Evolutionary conservation across 2,113 vertebrate genomes (phyloP).

Genomic region (Rallus limicola): DNA sequence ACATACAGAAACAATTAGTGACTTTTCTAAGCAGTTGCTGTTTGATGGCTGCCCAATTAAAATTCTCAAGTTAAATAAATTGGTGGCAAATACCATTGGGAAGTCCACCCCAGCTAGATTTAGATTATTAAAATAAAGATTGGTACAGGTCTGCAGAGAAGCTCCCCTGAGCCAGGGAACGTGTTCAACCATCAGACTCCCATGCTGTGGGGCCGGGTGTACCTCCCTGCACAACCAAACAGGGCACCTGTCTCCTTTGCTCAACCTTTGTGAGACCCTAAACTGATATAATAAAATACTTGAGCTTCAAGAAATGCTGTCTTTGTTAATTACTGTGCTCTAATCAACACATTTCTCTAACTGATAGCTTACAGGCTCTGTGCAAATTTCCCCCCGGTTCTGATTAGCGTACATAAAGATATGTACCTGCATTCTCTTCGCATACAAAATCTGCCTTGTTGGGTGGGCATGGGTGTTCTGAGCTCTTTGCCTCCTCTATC

Average conservation of each 20-base stretch:
- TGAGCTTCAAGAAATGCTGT: not conserved
- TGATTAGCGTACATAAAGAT: not conserved
- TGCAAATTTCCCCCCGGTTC: not conserved
- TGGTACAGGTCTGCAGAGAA: not conserved
- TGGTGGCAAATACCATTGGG: not conserved
- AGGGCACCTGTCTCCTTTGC: not conserved
- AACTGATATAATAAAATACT: not conserved
- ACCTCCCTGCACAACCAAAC: not conserved
- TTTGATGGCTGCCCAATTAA: not conserved
- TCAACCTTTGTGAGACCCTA: not conserved
- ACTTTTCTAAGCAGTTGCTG: not conserved
- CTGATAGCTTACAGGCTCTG: not conserved
- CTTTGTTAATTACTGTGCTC: not conserved
- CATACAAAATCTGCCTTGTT: not conserved
- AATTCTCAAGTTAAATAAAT: not conserved
- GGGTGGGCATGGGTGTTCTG: not conserved
- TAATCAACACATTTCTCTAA: not conserved
- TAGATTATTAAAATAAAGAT: not conserved
- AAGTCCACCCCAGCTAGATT: not conserved
- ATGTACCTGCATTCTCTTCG: not conserved
- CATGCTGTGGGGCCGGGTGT: not conserved
- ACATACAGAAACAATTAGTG: not conserved
- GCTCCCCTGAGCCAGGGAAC: not conserved
- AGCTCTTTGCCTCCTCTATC: not conserved
- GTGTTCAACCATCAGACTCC: not conserved